Evolutionary conservation across 1,140 invertebrate species (phyloP), one percentile per base, ranked within the genome.

Genomic region (Monochamus saltuarius): DNA sequence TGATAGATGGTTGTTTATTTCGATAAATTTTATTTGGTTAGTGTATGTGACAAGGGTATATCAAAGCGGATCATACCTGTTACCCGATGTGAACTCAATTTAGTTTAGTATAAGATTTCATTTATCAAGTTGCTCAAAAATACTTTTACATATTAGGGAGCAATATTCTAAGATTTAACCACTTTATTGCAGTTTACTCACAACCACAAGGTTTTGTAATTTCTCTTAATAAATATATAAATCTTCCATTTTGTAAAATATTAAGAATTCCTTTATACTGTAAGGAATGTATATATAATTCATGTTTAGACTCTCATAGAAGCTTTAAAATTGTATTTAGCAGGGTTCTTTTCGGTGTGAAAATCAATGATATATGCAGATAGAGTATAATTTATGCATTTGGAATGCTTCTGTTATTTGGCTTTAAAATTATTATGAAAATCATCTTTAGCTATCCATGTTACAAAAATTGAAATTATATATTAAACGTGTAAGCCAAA

Each of bases 261-360:
- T 29, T 62, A 61, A 43, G 34, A 42, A 37, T 51, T 51, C 29
- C 14, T 51, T 38, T 35, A n/a, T 35, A 38, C 7, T 8, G 7
- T 8, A 40, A 40, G 11, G 14, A 51, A 14, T 51, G 49, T 51
- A 51, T 51, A 61, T 43, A 56, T n/a, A n/a, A 51, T 59, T 54
- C 16, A 51, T 59, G 46, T 59, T 52, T 64, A 64, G 62, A 11
- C 35, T 56, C 22, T 39, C 56, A 59, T 59, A 40, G 59, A 67
- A 59, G 65, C 65, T 67, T 64, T 67, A 60, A 63, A 58, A 64
- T 56, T 65, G 56, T 67, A 45, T 59, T 67, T 67, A 67, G 65
- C 65, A 67, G 65, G 62, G 65, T 67, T 62, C 29, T 59, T 65
- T 51, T 64, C n/a, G 49, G 36, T 59, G 57, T 56, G 22, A 53